phyloP scores from a whole-genome alignment of 2,113 vertebrate genomes.

The Vulpes ferrilata region DNA sequence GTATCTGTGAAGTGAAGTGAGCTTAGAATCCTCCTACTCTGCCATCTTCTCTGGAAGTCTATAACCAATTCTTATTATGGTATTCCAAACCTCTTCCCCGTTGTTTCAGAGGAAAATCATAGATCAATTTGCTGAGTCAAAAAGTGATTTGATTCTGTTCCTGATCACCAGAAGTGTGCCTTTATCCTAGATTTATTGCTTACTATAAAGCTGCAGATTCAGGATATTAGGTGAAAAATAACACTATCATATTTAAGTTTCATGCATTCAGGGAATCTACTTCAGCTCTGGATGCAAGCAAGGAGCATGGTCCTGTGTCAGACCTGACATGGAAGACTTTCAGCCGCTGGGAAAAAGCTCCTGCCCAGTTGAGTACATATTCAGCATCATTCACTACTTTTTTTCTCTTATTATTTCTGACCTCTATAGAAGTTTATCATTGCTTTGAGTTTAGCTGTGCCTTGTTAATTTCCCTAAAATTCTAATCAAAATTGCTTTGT shows the following conservation, averaged over 20 bases:
- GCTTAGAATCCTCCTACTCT: background rate
- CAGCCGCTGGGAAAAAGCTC: background rate
- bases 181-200: background rate
- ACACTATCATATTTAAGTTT: background rate
- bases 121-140: background rate
- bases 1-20: background rate
- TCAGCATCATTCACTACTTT: background rate
- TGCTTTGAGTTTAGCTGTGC: background rate
- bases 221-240: background rate
- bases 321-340: background rate
- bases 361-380: background rate
- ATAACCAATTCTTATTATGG: background rate
- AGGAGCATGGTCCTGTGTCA: background rate
- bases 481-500: background rate
- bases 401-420: background rate
- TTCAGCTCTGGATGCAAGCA: background rate
- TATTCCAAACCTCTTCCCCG: background rate
- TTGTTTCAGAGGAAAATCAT: background rate
- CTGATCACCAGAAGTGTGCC: background rate
- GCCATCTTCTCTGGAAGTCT: background rate
- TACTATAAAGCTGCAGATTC: background rate
- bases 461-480: background rate
- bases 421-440: background rate
- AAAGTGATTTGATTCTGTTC: background rate
- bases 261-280: background rate